Conservation (phyloP, 2,888 invertebrate genomes). For the Epirrita christyi region DNA sequence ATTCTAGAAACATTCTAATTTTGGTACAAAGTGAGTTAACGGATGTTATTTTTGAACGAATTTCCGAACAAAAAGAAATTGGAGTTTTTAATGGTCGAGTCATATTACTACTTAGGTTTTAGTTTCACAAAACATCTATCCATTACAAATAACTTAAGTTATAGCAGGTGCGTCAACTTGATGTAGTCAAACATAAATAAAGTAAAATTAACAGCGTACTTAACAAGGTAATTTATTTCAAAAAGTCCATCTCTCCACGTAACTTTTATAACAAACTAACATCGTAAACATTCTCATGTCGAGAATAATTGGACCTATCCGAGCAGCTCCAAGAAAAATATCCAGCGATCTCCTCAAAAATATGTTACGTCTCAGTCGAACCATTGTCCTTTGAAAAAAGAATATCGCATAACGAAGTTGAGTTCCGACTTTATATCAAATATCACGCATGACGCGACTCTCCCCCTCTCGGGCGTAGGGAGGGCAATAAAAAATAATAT, state of each 20-base stretch:
- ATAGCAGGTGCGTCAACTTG: no score
- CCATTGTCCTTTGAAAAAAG: slow-evolving; percentile 84
- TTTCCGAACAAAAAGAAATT: no score
- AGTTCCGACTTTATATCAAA: slow-evolving; percentile 85
- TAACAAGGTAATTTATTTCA: slow-evolving; percentile 40
- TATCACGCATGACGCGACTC: slow-evolving; percentile 82
- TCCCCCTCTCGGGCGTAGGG: slow-evolving; percentile 58
- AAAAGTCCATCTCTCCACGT: slow-evolving; percentile 42
- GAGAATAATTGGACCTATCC: slow-evolving; percentile 77
- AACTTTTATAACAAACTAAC: slow-evolving; percentile 67
- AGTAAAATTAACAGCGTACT: slow-evolving; percentile 35
- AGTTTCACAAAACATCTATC: no score
- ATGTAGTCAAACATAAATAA: slow-evolving; percentile 11
- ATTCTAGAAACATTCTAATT: no score
- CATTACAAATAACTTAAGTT: no score
- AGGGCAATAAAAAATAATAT: slow-evolving; percentile 86
- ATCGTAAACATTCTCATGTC: slow-evolving; percentile 70
- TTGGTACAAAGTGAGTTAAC: no score
- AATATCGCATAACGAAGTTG: slow-evolving; percentile 84
- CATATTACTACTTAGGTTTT: no score
- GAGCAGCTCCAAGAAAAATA: slow-evolving; percentile 73
- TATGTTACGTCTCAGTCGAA: slow-evolving; percentile 72
- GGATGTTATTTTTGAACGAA: no score
- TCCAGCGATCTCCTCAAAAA: slow-evolving; percentile 73
- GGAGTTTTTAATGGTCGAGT: no score